Evolutionary conservation across 2,113 vertebrate genomes (phyloP).

Genomic region (Rousettus leschenaultii): DNA sequence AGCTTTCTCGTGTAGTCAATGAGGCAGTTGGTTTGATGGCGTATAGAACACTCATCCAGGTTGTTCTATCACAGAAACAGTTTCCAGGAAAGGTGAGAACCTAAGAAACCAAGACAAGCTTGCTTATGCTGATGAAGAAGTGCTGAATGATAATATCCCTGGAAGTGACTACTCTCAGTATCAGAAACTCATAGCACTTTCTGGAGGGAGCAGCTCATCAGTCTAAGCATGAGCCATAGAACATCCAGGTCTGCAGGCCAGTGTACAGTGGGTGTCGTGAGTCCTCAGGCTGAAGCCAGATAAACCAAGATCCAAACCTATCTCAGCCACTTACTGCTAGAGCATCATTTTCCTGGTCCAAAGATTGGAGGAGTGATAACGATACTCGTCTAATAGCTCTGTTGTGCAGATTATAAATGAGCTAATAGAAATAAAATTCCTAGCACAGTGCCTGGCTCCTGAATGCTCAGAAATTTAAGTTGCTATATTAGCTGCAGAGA

Average conservation of each 20-base stretch:
- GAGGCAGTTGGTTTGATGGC: background rate
- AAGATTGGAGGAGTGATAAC: background rate
- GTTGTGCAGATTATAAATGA: background rate
- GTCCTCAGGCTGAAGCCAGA: background rate
- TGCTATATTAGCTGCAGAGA: background rate
- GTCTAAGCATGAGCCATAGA: background rate
- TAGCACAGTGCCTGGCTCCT: background rate
- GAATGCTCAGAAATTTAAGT: background rate
- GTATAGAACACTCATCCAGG: background rate
- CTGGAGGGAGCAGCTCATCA: background rate
- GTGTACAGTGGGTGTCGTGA: accelerated
- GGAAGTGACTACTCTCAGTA: background rate
- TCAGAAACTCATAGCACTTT: background rate
- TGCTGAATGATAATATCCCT: background rate
- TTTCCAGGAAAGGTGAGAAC: background rate
- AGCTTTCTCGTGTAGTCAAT: background rate
- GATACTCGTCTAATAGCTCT: background rate
- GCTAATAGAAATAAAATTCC: background rate
- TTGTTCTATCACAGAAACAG: background rate
- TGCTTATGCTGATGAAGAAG: background rate
- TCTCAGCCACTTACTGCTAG: background rate
- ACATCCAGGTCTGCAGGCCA: too few relatives aligned
- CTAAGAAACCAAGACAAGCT: background rate
- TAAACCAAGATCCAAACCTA: background rate
- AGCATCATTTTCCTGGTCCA: background rate